These are phyloP conservation scores for Drosophila tristis DNA, from an alignment of 1,140 invertebrate species.

Conservation along the genomic window DNA sequence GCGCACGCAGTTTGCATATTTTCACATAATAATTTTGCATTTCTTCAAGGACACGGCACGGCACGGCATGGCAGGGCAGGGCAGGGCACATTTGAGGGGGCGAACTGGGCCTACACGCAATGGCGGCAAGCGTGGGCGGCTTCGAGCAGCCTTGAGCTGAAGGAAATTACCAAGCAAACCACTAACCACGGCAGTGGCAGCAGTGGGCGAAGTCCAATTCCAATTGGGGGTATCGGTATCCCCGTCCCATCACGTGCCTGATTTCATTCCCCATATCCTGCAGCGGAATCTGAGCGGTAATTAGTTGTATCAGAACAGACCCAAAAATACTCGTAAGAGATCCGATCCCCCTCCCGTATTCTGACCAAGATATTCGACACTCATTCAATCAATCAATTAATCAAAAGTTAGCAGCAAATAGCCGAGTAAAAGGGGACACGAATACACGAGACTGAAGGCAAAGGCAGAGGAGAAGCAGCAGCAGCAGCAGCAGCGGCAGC, in stretches of 20 bases:
- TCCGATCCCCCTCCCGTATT: slow-evolving; percentile 15
- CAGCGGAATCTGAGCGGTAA: slow-evolving; percentile 39
- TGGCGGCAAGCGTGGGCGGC: slow-evolving; percentile 20
- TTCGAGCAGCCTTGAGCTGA: background rate
- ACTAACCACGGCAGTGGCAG: too few species aligned
- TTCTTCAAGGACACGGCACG: slow-evolving; percentile 24
- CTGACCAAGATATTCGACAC: slow-evolving; percentile 32
- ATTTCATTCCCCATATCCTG: background rate
- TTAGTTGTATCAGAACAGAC: slow-evolving; percentile 47
- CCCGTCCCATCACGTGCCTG: too few species aligned
- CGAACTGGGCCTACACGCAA: slow-evolving; percentile 7
- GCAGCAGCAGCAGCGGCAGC: too few species aligned
- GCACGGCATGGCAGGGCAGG: too few species aligned
- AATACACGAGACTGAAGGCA: too few species aligned
- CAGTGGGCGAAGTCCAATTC: too few species aligned
- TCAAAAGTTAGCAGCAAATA: slow-evolving; percentile 30
- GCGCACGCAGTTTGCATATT: slow-evolving; percentile 73
- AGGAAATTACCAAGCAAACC: background rate
- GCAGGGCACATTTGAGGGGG: background rate
- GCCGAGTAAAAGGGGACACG: too few species aligned
- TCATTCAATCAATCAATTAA: slow-evolving; percentile 68
- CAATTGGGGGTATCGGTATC: too few species aligned
- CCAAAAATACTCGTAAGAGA: slow-evolving; percentile 16
- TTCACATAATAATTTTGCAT: slow-evolving; percentile 59
- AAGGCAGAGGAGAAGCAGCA: too few species aligned